Percentiles rank a stretch among this genome's conserved stretches.
Conservation (phyloP, 2,113 vertebrate genomes). For the Tamias sibiricus region DNA sequence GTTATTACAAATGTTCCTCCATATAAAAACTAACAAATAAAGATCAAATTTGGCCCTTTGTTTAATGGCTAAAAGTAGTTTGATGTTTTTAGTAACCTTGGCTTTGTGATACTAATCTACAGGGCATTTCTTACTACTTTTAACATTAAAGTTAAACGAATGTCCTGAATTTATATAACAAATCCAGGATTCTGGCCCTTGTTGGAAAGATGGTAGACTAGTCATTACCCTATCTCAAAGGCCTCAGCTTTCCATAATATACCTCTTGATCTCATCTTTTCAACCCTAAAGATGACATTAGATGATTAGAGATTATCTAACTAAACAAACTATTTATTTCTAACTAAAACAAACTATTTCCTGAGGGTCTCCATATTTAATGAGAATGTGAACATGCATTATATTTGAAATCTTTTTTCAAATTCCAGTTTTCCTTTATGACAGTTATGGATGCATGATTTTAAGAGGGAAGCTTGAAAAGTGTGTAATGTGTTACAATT, state of each 20-base stretch:
- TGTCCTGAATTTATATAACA: background rate
- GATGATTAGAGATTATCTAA: too few relatives aligned
- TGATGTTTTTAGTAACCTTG: background rate
- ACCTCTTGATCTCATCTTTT: background rate
- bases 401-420: constrained; percentile 7
- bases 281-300: background rate
- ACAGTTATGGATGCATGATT: background rate
- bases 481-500: constrained; percentile 28
- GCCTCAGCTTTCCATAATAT: background rate
- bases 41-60: background rate
- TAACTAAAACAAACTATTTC: constrained; percentile 18
- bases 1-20: constrained; percentile 5
- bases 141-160: background rate
- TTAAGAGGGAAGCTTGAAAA: constrained; percentile 9
- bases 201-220: background rate
- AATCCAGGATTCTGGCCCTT: background rate
- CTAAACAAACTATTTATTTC: too few relatives aligned
- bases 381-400: background rate
- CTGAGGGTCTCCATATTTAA: background rate
- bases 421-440: background rate
- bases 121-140: background rate
- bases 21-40: background rate
- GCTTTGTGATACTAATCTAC: background rate
- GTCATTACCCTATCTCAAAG: background rate
- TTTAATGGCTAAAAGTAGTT: constrained; percentile 47